Conservation (phyloP, 2,888 invertebrate species). For the Dromius quadrimaculatus region DNA sequence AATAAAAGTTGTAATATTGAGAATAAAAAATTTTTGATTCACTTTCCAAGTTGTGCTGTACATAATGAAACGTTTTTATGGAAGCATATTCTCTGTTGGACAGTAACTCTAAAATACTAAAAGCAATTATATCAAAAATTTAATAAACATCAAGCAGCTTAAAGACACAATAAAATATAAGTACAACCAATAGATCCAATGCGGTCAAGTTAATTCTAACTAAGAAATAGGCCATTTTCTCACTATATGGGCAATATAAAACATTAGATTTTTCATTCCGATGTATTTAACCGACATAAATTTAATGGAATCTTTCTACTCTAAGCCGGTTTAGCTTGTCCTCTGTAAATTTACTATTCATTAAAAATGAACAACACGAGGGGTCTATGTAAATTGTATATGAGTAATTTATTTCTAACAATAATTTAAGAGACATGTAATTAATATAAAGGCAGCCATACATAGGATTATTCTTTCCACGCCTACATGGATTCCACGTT, state of each 20-base stretch:
- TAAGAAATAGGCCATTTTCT: constrained; percentile 7
- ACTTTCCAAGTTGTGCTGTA: no score
- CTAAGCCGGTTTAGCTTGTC: constrained; percentile 22
- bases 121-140: constrained; percentile 25
- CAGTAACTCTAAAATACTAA: no score
- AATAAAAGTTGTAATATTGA: no score
- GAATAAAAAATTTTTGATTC: no score
- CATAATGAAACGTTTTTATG: no score
- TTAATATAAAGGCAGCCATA: constrained; percentile 35
- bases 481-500: constrained; percentile 23
- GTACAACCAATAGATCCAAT: constrained; percentile 1
- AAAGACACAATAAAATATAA: constrained; percentile 28
- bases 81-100: no score
- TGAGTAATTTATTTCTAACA: constrained; percentile 43
- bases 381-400: constrained; percentile 39
- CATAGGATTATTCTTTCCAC: constrained; percentile 1
- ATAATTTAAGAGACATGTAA: constrained; percentile 45
- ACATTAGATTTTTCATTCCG: constrained; percentile 28
- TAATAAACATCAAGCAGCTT: constrained; percentile 19
- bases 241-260: constrained; percentile 28
- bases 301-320: neutral
- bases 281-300: constrained; percentile 20
- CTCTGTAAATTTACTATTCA: constrained; percentile 37
- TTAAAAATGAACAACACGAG: constrained; percentile 37
- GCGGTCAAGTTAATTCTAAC: constrained; percentile 1